Conservation (phyloP, 92 coral and sea anemone genomes). For the Actinernus sp. region DNA sequence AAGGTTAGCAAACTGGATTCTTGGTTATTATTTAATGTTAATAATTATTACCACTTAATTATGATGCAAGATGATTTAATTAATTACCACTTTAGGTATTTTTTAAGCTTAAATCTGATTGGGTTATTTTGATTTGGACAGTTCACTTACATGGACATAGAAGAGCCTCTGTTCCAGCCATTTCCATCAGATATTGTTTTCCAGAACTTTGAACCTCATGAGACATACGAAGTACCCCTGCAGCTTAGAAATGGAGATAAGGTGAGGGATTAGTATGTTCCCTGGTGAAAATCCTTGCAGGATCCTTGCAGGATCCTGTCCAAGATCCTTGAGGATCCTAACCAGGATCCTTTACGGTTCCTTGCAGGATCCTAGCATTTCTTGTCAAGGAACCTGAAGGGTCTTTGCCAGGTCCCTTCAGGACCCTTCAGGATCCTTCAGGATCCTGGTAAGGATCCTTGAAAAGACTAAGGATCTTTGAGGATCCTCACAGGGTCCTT, state of each 20-base stretch:
- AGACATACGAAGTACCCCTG: constrained; percentile 89
- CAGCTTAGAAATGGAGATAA: constrained; percentile 94
- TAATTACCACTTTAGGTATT: no score
- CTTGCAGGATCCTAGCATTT: no score
- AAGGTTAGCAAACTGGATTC: constrained; percentile 59
- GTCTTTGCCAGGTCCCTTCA: no score
- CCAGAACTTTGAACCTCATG: constrained; percentile 95
- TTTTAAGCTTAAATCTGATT: not conserved
- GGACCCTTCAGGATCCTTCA: no score
- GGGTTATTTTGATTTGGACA: constrained; percentile 11
- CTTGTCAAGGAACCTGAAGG: no score
- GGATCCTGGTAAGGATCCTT: no score
- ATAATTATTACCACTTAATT: not conserved
- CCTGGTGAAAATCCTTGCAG: no score
- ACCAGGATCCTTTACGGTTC: no score
- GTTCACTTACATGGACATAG: constrained; percentile 96
- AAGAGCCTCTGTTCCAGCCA: constrained; percentile 96
- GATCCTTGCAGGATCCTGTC: no score
- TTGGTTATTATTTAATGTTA: not conserved
- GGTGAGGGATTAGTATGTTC: constrained; percentile 32
- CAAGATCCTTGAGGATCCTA: no score
- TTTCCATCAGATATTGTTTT: constrained; percentile 98
- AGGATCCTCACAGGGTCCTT: no score
- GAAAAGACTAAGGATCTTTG: no score
- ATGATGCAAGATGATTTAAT: not conserved